Evolutionary conservation across 2,888 invertebrate genomes (phyloP).

Genomic region (Lamellibrachia satsuma): DNA sequence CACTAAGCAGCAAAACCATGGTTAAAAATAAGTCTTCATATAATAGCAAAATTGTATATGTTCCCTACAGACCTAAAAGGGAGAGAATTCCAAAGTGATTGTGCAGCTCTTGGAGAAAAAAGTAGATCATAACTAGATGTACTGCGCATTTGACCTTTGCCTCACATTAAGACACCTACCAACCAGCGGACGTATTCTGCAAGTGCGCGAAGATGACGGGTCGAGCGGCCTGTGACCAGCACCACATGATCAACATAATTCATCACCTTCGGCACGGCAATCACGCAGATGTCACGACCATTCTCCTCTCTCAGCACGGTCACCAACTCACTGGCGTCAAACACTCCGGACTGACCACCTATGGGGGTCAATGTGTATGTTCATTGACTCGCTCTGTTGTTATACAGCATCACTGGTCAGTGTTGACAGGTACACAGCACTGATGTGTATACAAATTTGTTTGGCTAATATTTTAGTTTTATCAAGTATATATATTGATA

Average conservation of each 20-base stretch:
- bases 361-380: constrained; percentile 44
- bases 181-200: constrained; percentile 53
- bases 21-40: no score
- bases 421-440: no score
- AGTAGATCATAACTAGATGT: no score
- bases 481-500: no score
- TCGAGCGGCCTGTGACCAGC: constrained; percentile 72
- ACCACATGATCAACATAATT: constrained; percentile 88
- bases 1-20: no score
- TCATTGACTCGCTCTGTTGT: background rate
- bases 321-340: constrained; percentile 86
- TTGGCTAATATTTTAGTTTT: no score
- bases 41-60: no score
- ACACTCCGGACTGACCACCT: constrained; percentile 87
- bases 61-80: no score
- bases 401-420: constrained; percentile 41
- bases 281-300: constrained; percentile 82
- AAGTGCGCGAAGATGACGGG: constrained; percentile 62
- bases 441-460: no score
- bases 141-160: no score
- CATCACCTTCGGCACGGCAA: constrained; percentile 76
- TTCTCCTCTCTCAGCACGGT: constrained; percentile 80
- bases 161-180: constrained; percentile 45
- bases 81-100: no score
- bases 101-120: no score